Evolutionary conservation across 2,113 vertebrate genomes (phyloP).

Genomic region (pig (Sus scrofa)): T2T-Sscrofa CM000829.6:62283501-62284000

Average conservation of each 20-base stretch:
- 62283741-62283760: conserved; percentile 19
- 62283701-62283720: conserved; percentile 40
- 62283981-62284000: too few species aligned
- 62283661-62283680: not conserved
- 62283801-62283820: too few species aligned
- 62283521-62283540: not conserved
- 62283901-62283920: not conserved
- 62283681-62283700: not conserved
- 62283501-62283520: not conserved
- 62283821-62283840: too few species aligned
- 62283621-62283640: not conserved
- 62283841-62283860: too few species aligned
- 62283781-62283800: conserved; percentile 10
- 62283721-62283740: conserved; percentile 50
- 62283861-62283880: too few species aligned
- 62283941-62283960: too few species aligned
- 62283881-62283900: not conserved
- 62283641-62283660: not conserved
- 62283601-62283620: not conserved
- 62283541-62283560: too few species aligned
- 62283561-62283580: not conserved
- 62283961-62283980: too few species aligned
- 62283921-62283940: not conserved
- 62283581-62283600: not conserved
- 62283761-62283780: not conserved